Conservation (phyloP, 2,113 vertebrate species). For the Heterochromis multidens region DNA sequence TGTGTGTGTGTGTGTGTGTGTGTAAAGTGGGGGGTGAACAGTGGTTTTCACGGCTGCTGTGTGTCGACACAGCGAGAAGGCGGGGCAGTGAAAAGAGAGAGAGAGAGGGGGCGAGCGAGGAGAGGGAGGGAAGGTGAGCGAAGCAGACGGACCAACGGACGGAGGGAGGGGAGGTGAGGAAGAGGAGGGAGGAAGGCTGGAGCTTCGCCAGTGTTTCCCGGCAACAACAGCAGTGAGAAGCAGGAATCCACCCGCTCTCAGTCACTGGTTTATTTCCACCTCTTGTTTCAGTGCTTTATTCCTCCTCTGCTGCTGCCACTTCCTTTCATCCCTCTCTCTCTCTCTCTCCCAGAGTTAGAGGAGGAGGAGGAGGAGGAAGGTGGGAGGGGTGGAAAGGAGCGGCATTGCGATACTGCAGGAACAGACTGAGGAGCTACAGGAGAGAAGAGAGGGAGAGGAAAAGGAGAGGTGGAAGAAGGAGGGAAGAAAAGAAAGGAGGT, state of each 20-base stretch:
- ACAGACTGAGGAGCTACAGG: conserved; percentile 46
- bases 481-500: background rate
- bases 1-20: background rate
- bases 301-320: conserved; percentile 28
- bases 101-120: background rate
- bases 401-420: conserved; percentile 54
- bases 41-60: conserved; percentile 52
- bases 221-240: conserved; percentile 59
- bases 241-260: conserved; percentile 39
- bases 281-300: conserved; percentile 26
- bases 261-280: conserved; percentile 28
- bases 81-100: conserved; percentile 16
- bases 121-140: conserved; percentile 34
- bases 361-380: background rate
- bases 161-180: background rate
- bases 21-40: background rate
- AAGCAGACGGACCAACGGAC: conserved; percentile 31
- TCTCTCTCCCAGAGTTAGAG: conserved; percentile 30
- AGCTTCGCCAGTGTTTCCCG: conserved; percentile 65
- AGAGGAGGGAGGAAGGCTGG: conserved; percentile 32
- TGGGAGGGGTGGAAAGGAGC: background rate
- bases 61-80: conserved; percentile 47
- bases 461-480: background rate
- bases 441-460: conserved; percentile 1
- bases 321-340: conserved; percentile 13